These are phyloP conservation scores for Microcebus lehilahytsara DNA, from an alignment of 2,113 vertebrate genomes.

Conservation along the genomic window DNA sequence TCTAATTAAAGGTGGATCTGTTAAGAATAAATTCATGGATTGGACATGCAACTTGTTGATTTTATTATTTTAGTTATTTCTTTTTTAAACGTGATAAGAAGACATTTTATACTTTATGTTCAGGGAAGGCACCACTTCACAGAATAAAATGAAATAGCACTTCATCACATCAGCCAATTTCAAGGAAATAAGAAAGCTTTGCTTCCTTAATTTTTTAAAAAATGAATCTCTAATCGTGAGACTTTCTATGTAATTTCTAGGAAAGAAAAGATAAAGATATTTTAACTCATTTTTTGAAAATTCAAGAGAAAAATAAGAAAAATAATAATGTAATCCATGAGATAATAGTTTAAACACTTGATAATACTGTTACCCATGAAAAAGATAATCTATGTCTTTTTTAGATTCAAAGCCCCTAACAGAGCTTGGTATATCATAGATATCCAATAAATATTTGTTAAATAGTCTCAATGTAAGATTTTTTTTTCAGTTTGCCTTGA, in stretches of 20 bases:
- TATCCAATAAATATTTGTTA: background rate
- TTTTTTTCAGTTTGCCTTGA: background rate
- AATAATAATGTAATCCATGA: background rate
- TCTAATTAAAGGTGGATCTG: background rate
- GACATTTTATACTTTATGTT: background rate
- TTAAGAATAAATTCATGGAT: background rate
- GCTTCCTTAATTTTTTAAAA: background rate
- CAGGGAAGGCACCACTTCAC: background rate
- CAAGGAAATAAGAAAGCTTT: background rate
- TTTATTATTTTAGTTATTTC: background rate
- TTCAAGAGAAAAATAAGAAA: background rate
- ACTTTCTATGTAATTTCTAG: background rate
- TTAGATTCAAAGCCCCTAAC: background rate
- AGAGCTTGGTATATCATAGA: background rate
- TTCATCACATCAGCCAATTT: background rate
- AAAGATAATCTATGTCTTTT: background rate
- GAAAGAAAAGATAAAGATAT: background rate
- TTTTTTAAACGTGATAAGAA: background rate
- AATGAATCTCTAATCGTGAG: background rate
- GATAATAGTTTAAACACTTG: too few relatives aligned
- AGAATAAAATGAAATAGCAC: background rate
- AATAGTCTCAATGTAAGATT: background rate
- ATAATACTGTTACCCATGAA: background rate
- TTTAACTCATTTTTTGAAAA: constrained; percentile 18
- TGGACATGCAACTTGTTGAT: background rate